A percentile compares a stretch with the other conserved stretches of the same genome.
Conservation (phyloP, 1,140 invertebrate genomes). For the Drosophila athabasca region DNA sequence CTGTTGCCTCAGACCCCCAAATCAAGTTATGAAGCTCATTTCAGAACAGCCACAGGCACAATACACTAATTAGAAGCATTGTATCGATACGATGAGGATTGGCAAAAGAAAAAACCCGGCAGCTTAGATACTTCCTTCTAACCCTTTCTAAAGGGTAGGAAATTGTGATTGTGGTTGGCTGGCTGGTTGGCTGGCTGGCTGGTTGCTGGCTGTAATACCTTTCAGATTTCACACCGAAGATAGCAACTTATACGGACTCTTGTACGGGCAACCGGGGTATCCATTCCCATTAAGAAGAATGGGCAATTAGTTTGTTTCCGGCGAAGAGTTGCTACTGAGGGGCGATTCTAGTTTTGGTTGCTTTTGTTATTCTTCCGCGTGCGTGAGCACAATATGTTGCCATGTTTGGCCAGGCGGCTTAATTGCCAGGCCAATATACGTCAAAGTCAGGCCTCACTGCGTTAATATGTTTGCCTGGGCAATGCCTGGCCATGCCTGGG, state of each 20-base stretch:
- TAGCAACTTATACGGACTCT: too few species aligned
- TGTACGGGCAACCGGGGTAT: too few species aligned
- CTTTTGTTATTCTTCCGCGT: constrained; percentile 60
- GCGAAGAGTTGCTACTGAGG: constrained; percentile 14
- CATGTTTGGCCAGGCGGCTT: constrained; percentile 64
- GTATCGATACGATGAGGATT: background rate
- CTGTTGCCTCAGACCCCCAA: constrained; percentile 32
- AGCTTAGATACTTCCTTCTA: too few species aligned
- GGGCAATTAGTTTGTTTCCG: constrained; percentile 32
- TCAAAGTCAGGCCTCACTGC: constrained; percentile 48
- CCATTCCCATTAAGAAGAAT: constrained; percentile 15
- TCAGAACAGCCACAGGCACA: constrained; percentile 29
- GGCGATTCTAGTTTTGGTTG: background rate
- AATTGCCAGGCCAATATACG: constrained; percentile 74
- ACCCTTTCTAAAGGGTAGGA: too few species aligned
- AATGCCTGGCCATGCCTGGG: background rate
- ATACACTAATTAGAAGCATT: constrained; percentile 34
- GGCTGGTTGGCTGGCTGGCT: too few species aligned
- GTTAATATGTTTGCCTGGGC: constrained; percentile 50
- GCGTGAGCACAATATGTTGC: constrained; percentile 61
- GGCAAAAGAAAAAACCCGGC: background rate
- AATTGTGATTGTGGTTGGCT: too few species aligned
- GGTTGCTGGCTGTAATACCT: too few species aligned
- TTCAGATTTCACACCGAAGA: too few species aligned
- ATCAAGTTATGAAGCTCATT: constrained; percentile 37